Evolutionary conservation across 2,888 invertebrate species (phyloP), one percentile per base, ranked within the genome.

Genomic region (Agapetus fuscipes): DNA sequence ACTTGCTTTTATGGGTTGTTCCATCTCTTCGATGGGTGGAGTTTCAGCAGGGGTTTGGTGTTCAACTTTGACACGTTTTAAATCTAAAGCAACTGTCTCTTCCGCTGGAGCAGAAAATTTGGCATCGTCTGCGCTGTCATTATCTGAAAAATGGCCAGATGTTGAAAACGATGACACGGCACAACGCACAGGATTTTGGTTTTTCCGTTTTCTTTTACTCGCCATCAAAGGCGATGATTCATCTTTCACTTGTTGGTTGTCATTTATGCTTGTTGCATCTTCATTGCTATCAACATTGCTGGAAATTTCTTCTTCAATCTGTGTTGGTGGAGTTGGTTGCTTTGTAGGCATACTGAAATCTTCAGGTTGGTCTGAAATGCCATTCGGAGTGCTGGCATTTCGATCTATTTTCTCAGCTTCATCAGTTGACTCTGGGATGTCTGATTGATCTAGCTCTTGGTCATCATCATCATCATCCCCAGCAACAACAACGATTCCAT

Each of bases 131-230:
- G 57, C 31, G 17, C 48, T 62, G 43, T 63, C 61, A 34, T 52
- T 54, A 42, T 55, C 55, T 34, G 60, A 53, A 24, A 60, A 59
- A 9, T 39, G 31, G 34, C 40, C 34, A 45, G 57, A 56, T 37
- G 56, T 53, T 24, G 61, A 57, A 35, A 62, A 59, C 17, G 62
- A 52, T 16, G 74, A 66, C 32, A 76, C 62, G n/a, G 85, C 78
- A 55, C 87, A 80, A 46, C 85, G 75, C 2, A 83, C 87, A 0
- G 91, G 91, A 58, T 91, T 90, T 52, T 86, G 80, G 52, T 82
- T 89, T 64, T 93, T 93, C 17, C 91, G 72, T 61, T 93, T 93
- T 38, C 89, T 71, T 55, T 83, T 83, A 54, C 74, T 78, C n/a
- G 80, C 74, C 53, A 76, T 74, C 17, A 71, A 67, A 45, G 65